Conservation (phyloP, 2,113 vertebrate genomes). For the Phasianus colchicus region DNA sequence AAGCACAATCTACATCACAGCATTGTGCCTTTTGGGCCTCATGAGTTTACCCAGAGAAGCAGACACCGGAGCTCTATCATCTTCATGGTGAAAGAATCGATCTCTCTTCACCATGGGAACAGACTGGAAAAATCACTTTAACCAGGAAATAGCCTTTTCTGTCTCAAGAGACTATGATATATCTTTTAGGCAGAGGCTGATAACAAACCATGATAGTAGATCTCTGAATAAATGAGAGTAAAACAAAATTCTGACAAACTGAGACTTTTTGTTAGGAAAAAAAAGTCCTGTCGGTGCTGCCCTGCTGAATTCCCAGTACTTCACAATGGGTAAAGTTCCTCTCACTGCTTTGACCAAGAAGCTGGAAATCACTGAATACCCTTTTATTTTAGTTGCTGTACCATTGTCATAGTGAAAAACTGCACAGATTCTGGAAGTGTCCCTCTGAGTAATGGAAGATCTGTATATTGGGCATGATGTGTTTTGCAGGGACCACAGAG, state of each 20-base stretch:
- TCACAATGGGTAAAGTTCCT: not conserved
- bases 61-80: not conserved
- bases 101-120: not conserved
- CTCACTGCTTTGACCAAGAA: not conserved
- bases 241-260: not conserved
- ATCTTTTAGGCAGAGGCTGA: not conserved
- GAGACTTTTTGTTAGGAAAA: not conserved
- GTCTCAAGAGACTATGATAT: not conserved
- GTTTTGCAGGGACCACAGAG: not conserved
- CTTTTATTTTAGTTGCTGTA: not conserved
- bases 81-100: not conserved
- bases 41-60: not conserved
- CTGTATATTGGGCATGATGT: not conserved
- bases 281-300: not conserved
- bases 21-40: not conserved
- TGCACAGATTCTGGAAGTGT: not conserved
- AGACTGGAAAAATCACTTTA: not conserved
- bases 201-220: not conserved
- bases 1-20: not conserved
- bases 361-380: not conserved
- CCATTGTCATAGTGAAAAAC: not conserved
- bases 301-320: not conserved
- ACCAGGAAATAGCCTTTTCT: not conserved
- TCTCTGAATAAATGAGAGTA: not conserved
- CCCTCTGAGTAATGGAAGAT: not conserved